Conservation (phyloP, 2,113 vertebrate genomes). For the Daphoenositta chrysoptera region DNA sequence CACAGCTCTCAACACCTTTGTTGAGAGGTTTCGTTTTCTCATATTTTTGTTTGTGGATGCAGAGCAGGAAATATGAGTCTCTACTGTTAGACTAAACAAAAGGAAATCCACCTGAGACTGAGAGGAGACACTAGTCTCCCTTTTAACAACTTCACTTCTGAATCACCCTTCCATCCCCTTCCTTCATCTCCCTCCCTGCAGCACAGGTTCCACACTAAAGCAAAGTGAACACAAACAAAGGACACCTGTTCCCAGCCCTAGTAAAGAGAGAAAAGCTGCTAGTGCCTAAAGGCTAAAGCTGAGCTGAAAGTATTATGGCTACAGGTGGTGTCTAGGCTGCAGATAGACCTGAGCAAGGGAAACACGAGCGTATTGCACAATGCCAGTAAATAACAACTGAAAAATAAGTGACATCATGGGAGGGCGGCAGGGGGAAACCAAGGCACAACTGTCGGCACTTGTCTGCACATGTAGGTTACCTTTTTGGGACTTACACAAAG, state of each 20-base stretch:
- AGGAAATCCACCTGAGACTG: slow-evolving; percentile 27
- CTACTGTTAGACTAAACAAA: slow-evolving; percentile 34
- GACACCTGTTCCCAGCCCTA: not conserved
- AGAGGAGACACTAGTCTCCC: not conserved
- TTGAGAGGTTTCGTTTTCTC: not conserved
- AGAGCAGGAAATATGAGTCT: slow-evolving; percentile 41
- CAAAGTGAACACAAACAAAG: not conserved
- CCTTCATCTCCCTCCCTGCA: not conserved
- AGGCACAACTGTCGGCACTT: not conserved
- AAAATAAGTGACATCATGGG: not conserved
- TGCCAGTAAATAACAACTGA: not conserved
- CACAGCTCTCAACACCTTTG: not conserved
- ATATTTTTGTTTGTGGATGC: slow-evolving; percentile 10
- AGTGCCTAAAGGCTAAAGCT: not conserved
- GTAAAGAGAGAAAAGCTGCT: not conserved
- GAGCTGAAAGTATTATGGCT: not conserved
- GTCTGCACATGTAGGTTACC: not conserved
- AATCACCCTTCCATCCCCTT: not conserved
- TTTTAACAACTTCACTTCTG: slow-evolving; percentile 1
- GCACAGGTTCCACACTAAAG: not conserved
- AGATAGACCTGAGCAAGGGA: not conserved
- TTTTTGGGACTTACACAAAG: not conserved
- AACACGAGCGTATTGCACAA: not conserved
- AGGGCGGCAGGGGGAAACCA: not conserved
- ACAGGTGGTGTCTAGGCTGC: not conserved